Conservation (phyloP, 2,888 invertebrate genomes). For the Metalampra italica region DNA sequence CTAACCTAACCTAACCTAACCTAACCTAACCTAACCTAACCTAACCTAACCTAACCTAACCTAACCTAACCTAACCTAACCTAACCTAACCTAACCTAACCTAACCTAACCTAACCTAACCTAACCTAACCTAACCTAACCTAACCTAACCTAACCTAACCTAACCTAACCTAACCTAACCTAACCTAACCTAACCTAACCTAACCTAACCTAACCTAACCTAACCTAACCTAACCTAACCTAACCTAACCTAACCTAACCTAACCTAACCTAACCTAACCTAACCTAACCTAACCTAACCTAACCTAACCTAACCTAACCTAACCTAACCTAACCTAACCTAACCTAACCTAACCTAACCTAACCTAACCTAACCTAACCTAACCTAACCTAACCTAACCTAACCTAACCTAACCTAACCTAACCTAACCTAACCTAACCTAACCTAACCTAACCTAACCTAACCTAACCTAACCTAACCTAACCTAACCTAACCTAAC, state of each 20-base stretch:
- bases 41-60: no score
- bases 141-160: conserved; percentile 5
- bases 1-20: no score
- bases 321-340: conserved; percentile 21
- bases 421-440: conserved; percentile 5
- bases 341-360: conserved; percentile 20
- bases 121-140: conserved; percentile 1
- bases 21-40: no score
- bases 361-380: conserved; percentile 19
- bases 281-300: conserved; percentile 10
- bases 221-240: conserved; percentile 13
- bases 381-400: conserved; percentile 18
- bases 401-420: conserved; percentile 16
- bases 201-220: conserved; percentile 12
- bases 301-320: conserved; percentile 18
- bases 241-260: conserved; percentile 11
- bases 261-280: conserved; percentile 9
- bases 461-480: conserved; percentile 6
- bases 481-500: conserved; percentile 4
- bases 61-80: no score
- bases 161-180: conserved; percentile 10
- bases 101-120: background rate
- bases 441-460: conserved; percentile 5
- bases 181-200: conserved; percentile 13
- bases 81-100: background rate